These are phyloP conservation scores for Chelon labrosus DNA, from an alignment of 2,797 vertebrate genomes.

Conservation along the genomic window DNA sequence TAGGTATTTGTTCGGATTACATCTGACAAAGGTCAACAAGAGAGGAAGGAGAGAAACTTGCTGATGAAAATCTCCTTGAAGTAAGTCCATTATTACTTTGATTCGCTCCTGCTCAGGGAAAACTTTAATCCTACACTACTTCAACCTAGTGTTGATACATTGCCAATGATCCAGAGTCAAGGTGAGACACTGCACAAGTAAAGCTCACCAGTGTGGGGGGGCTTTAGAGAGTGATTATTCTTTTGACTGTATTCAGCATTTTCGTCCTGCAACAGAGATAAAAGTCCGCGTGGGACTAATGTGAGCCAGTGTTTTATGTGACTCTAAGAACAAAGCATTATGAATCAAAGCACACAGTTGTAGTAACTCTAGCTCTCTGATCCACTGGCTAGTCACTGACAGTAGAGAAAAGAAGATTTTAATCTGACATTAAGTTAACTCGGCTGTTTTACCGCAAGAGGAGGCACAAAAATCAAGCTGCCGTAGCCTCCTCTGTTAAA, in stretches of 20 bases:
- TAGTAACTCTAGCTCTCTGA: conserved; percentile 39
- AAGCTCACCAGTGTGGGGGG: conserved; percentile 11
- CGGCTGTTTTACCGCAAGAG: conserved; percentile 14
- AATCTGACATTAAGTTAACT: conserved; percentile 18
- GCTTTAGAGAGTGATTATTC: conserved; percentile 34
- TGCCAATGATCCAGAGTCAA: background rate
- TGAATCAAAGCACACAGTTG: conserved; percentile 43
- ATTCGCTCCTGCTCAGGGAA: conserved; percentile 8
- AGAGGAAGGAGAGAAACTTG: background rate
- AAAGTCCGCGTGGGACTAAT: conserved; percentile 27
- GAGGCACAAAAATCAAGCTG: conserved; percentile 37
- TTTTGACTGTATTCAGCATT: conserved; percentile 32
- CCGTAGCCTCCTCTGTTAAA: conserved; percentile 6
- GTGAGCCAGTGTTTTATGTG: conserved; percentile 34
- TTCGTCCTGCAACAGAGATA: conserved; percentile 14
- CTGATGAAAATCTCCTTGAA: conserved; percentile 15
- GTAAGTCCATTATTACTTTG: conserved; percentile 10
- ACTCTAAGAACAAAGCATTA: conserved; percentile 37
- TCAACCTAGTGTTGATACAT: conserved; percentile 22
- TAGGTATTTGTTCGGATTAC: background rate
- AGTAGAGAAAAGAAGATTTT: conserved; percentile 35
- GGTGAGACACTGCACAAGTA: conserved; percentile 34
- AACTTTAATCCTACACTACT: conserved; percentile 19
- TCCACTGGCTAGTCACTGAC: conserved; percentile 28
- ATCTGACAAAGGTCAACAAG: background rate